Evolutionary conservation across 92 coral and sea anemone genomes (phyloP), one percentile per base, ranked within the genome.

Genomic region (Porites rus): DNA sequence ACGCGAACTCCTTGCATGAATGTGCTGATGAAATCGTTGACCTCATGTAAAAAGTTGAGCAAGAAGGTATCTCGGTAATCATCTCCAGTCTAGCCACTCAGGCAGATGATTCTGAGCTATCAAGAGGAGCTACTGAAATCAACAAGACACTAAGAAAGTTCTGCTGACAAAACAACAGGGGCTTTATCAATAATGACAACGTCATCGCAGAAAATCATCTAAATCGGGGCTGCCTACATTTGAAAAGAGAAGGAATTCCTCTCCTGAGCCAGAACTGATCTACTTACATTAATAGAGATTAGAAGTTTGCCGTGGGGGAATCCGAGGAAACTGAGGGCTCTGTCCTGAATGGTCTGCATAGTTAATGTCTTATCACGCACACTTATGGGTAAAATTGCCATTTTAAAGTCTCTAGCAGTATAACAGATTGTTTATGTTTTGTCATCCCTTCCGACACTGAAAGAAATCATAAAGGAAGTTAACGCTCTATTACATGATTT

Each of bases 101-200:
- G 17, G 17, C 72, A 3, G 72, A 78, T 60, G 82, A 63, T n/a
- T 16, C 1, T 63, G 82, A 78, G 18, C 17, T 78, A 52, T 71
- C 28, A 13, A 62, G 51, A 62, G 70, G 72, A 77, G 87, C 64
- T 72, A 74, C 43, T 6, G 74, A 83, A 1, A 80, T 84, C 28
- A 89, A 83, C 87, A 89, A 83, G 60, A 60, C 60, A 9, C 50
- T 87, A 31, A 80, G 53, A 67, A 85, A 65, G 74, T 64, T 75
- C 72, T 80, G 86, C 60, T 24, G 88, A 16, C 77, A 83, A 63
- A 83, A 89, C 74, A 53, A 73, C 38, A 77, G 88, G 92, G 78
- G 73, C 68, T 83, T 89, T 51, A 77, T 89, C 50, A 77, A 89
- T 22, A 76, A 88, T 58, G 72, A 61, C 65, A 61, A 61, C 65